phyloP scores from a whole-genome alignment of 2,888 invertebrate species.

The Calameuta filiformis region DNA sequence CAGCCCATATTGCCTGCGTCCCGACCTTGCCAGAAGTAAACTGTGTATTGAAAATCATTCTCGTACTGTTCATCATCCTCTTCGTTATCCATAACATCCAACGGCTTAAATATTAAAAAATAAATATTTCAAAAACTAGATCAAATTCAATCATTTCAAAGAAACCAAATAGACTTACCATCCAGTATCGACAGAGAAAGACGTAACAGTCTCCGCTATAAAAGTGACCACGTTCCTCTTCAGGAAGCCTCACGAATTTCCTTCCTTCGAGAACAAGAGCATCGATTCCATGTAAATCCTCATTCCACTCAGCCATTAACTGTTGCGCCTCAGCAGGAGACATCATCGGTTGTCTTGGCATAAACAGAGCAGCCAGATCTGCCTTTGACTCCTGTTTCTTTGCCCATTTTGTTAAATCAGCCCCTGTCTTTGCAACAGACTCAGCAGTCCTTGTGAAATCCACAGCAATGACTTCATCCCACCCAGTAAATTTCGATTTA shows the following conservation, averaged over 20 bases:
- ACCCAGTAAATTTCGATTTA: constrained; percentile 95
- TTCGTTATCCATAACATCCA: constrained; percentile 69
- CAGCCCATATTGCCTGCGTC: constrained; percentile 99
- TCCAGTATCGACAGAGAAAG: constrained; percentile 96
- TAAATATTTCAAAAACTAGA: neutral
- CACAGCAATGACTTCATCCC: constrained; percentile 99
- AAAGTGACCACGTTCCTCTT: constrained; percentile 92
- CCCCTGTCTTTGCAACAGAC: constrained; percentile 95
- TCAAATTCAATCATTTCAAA: neutral
- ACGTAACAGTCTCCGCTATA: constrained; percentile 97
- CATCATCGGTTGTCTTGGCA: constrained; percentile 93
- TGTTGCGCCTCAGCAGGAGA: constrained; percentile 84
- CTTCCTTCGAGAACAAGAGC: constrained; percentile 96
- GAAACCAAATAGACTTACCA: constrained; percentile 63
- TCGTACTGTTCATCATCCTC: constrained; percentile 70
- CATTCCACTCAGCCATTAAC: constrained; percentile 96
- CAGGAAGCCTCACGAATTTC: constrained; percentile 96
- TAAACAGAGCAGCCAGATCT: constrained; percentile 95
- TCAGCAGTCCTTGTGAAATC: constrained; percentile 99
- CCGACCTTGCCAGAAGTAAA: constrained; percentile 99
- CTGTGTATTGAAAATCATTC: constrained; percentile 90
- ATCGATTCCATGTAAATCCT: constrained; percentile 98
- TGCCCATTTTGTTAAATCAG: constrained; percentile 94
- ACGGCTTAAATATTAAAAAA: constrained; percentile 41
- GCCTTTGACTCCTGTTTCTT: constrained; percentile 90